Percentiles rank a stretch among this genome's conserved stretches.
Evolutionary conservation across 1,140 invertebrate genomes (phyloP).

Genomic region (Lordiphosa stackelbergi): DNA sequence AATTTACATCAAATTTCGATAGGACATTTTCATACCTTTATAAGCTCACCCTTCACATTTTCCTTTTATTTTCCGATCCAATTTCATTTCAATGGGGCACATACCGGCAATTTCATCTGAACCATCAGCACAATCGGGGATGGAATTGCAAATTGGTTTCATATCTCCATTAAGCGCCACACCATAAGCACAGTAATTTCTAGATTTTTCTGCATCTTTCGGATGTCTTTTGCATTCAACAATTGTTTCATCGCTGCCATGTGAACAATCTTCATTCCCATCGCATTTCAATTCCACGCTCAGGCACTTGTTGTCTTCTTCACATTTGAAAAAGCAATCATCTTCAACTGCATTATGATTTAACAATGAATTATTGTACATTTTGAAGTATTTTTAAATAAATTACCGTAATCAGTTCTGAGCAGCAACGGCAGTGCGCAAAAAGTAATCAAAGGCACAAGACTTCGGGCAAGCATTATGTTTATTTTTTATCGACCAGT

Average conservation of each 20-base stretch:
- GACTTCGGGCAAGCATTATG: no score
- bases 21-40: background rate
- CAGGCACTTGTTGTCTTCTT: background rate
- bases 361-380: no score
- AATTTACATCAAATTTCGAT: background rate
- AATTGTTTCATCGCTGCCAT: conserved; percentile 18
- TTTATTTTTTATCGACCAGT: no score
- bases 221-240: background rate
- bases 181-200: conserved; percentile 16
- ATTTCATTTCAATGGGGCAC: background rate
- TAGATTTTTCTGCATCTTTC: background rate
- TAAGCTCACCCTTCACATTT: background rate
- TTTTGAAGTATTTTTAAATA: no score
- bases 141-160: background rate
- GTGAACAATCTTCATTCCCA: background rate
- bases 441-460: no score
- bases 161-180: accelerated
- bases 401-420: no score
- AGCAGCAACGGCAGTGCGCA: no score
- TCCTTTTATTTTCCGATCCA: background rate
- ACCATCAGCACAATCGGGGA: conserved; percentile 6
- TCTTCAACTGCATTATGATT: background rate
- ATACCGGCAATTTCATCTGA: conserved; percentile 7
- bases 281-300: background rate
- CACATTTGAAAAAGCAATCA: background rate